These are phyloP conservation scores for Chironex yamaguchii DNA, from an alignment of 30 jellyfish, hydroid and myxozoan species.

Conservation along the genomic window DNA sequence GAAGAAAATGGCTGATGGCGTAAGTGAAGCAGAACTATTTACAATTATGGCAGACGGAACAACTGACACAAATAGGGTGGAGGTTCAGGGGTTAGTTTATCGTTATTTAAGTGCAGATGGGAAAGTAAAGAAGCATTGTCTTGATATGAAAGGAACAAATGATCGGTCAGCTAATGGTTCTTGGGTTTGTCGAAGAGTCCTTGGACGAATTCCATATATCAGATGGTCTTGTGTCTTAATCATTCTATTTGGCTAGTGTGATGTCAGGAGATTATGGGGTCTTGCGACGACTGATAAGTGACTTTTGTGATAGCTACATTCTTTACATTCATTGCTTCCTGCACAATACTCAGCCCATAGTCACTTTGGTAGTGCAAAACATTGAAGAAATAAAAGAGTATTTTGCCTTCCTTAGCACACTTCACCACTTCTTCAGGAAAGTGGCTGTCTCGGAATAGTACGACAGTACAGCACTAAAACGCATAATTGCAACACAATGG, in stretches of 20 bases:
- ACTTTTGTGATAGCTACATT: not conserved
- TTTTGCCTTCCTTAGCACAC: not conserved
- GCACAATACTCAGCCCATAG: not conserved
- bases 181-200: too few relatives aligned
- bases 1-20: not conserved
- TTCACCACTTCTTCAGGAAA: not conserved
- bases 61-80: not conserved
- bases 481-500: conserved; percentile 4
- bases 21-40: conserved; percentile 18
- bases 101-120: not conserved
- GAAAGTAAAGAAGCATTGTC: not conserved
- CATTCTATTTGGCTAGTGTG: not conserved
- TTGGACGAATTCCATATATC: too few relatives aligned
- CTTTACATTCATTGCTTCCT: not conserved
- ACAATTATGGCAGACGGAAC: conserved; percentile 40
- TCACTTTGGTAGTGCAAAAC: not conserved
- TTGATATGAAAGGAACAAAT: not conserved
- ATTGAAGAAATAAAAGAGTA: conserved; percentile 11
- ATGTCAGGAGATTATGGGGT: not conserved
- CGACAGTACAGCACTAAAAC: conserved; percentile 5
- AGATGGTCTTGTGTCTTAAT: too few relatives aligned
- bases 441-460: not conserved
- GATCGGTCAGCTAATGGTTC: not conserved
- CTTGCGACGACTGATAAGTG: not conserved
- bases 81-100: not conserved